A percentile compares a stretch with the other conserved stretches of the same genome.
Evolutionary conservation across 2,113 vertebrate species (phyloP).

Genomic region (Dasypus novemcinctus): DNA sequence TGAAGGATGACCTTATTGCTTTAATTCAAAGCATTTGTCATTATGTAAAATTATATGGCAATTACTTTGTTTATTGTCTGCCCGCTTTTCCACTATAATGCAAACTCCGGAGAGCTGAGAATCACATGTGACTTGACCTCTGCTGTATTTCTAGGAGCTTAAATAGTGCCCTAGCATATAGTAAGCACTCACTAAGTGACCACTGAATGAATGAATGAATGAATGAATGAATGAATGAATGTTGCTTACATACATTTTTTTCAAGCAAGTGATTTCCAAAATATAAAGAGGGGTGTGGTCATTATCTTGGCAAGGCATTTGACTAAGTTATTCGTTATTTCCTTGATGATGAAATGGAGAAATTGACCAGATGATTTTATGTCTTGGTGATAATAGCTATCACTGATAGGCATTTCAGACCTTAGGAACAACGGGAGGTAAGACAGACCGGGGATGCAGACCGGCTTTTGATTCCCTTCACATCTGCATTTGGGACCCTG

Average conservation of each 20-base stretch:
- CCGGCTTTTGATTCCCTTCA: background rate
- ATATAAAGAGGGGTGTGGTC: background rate
- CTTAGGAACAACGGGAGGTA: background rate
- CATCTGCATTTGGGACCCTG: background rate
- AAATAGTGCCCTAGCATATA: background rate
- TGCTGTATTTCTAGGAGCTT: background rate
- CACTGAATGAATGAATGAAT: background rate
- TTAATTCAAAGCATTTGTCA: background rate
- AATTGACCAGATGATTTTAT: background rate
- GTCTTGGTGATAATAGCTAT: background rate
- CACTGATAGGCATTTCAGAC: background rate
- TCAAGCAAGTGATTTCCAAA: background rate
- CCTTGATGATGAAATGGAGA: background rate
- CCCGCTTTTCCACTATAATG: background rate
- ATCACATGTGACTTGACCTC: background rate
- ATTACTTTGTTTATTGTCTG: background rate
- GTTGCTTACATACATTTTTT: background rate
- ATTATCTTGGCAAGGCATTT: constrained; percentile 23
- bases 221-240: background rate
- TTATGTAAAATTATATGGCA: background rate
- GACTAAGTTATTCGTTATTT: background rate
- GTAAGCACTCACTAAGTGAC: background rate
- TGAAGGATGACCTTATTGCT: background rate
- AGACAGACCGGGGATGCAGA: background rate
- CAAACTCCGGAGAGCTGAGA: background rate